These are phyloP conservation scores for Trichoplusia ni DNA, from an alignment of 1,140 invertebrate genomes.

Conservation along the genomic window DNA sequence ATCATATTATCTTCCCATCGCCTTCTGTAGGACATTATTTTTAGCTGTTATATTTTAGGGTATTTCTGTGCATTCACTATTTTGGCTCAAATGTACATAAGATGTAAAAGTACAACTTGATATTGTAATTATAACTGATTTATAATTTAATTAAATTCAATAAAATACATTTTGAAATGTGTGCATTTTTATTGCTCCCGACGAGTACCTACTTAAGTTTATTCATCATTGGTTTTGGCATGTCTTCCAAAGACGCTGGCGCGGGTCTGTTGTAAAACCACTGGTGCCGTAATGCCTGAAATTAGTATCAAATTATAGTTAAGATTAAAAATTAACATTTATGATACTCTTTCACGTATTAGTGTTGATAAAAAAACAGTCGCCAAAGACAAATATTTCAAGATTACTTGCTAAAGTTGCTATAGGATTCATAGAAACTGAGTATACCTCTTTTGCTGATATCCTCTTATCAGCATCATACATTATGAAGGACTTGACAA, in stretches of 20 bases:
- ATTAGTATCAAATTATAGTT: too few species aligned
- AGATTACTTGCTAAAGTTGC: constrained; percentile 81
- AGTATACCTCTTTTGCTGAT: constrained; percentile 88
- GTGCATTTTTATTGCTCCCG: constrained; percentile 35
- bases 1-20: background rate
- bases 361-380: too few species aligned
- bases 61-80: constrained; percentile 27
- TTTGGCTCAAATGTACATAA: constrained; percentile 58
- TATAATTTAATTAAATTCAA: constrained; percentile 33
- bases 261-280: constrained; percentile 71
- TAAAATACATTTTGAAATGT: constrained; percentile 33
- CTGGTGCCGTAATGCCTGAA: constrained; percentile 71
- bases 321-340: too few species aligned
- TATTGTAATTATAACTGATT: constrained; percentile 47
- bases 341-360: too few species aligned
- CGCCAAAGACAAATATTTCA: background rate
- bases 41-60: constrained; percentile 16
- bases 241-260: constrained; percentile 66
- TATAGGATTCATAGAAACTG: constrained; percentile 35
- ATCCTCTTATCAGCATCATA: constrained; percentile 92
- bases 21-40: constrained; percentile 2
- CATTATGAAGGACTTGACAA: constrained; percentile 90
- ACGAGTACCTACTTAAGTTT: constrained; percentile 49
- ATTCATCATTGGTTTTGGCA: constrained; percentile 69
- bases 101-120: constrained; percentile 61